These are phyloP conservation scores for Rafetus swinhoei DNA, from an alignment of 2,113 vertebrate genomes.

Conservation along the genomic window DNA sequence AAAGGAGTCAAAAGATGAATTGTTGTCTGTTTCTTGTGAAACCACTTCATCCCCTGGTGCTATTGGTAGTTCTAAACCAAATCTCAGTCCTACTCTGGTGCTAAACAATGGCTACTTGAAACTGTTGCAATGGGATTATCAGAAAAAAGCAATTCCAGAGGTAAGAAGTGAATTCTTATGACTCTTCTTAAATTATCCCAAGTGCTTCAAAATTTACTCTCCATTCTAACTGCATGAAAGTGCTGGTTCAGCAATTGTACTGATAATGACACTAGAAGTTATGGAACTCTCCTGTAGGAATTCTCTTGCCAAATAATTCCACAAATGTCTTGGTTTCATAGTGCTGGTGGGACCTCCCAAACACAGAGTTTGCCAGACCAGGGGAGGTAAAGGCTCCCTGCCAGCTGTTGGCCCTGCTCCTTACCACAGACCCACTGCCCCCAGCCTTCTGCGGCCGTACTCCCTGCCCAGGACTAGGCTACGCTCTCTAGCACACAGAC, in stretches of 20 bases:
- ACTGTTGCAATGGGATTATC: constrained; percentile 87
- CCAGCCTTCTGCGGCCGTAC: no score
- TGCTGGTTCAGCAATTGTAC: not conserved
- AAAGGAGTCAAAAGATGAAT: constrained; percentile 84
- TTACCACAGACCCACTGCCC: no score
- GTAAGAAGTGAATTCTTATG: constrained; percentile 65
- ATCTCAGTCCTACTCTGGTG: constrained; percentile 86
- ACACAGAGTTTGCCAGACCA: no score
- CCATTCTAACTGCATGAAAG: not conserved
- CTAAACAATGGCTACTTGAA: constrained; percentile 88
- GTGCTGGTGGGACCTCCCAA: no score
- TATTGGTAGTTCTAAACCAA: constrained; percentile 65
- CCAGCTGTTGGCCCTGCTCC: no score
- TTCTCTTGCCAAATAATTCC: not conserved
- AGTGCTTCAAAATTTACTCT: not conserved
- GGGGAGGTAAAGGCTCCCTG: no score
- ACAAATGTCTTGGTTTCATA: not conserved
- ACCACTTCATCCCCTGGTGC: constrained; percentile 66
- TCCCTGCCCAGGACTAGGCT: no score
- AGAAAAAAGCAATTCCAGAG: constrained; percentile 86
- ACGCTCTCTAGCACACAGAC: no score
- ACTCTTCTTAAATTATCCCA: not conserved
- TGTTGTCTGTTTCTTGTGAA: constrained; percentile 68
- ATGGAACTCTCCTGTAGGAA: not conserved
- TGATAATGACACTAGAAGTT: not conserved